These are phyloP conservation scores for Bombus turneri DNA, from an alignment of 1,140 invertebrate genomes.

Conservation along the genomic window DNA sequence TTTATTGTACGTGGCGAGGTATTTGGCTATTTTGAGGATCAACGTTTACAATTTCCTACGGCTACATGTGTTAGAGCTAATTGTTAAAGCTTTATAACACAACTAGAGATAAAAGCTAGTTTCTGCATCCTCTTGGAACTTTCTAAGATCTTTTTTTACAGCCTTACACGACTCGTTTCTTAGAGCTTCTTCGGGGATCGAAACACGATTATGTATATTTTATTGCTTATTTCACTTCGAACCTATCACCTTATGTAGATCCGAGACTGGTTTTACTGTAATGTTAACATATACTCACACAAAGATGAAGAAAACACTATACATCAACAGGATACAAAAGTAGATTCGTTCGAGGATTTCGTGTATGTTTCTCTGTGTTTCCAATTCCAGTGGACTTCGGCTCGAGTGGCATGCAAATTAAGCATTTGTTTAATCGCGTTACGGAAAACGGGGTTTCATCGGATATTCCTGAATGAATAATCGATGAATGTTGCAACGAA, in stretches of 20 bases:
- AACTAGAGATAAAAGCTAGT: too few species aligned
- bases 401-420: constrained; percentile 17
- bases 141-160: too few species aligned
- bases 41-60: not conserved
- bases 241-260: too few species aligned
- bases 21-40: not conserved
- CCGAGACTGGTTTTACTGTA: too few species aligned
- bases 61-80: not conserved
- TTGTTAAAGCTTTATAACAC: not conserved
- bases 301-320: not conserved
- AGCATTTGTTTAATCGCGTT: constrained; percentile 13
- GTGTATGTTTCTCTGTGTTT: not conserved
- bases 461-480: constrained; percentile 10
- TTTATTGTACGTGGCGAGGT: constrained; percentile 46
- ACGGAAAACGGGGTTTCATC: not conserved
- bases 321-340: not conserved
- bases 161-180: too few species aligned
- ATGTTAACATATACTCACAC: too few species aligned
- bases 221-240: too few species aligned
- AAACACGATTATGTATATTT: too few species aligned
- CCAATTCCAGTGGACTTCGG: not conserved
- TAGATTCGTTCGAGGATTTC: constrained; percentile 20
- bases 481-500: constrained; percentile 23
- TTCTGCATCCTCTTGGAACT: too few species aligned
- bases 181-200: too few species aligned